phyloP scores from a whole-genome alignment of 2,888 invertebrate genomes.

The Noctua janthina region DNA sequence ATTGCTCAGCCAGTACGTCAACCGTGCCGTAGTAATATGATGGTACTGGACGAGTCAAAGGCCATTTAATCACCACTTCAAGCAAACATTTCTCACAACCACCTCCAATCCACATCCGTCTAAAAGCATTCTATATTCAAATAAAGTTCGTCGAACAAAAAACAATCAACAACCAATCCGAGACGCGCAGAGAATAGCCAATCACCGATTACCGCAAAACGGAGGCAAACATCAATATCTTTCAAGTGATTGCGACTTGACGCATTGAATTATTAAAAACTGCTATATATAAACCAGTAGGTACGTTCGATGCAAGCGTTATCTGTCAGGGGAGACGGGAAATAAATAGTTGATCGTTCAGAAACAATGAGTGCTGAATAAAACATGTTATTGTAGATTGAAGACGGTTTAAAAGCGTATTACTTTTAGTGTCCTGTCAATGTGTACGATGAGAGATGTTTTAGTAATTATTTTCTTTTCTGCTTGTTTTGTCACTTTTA shows the following conservation, averaged over 20 bases:
- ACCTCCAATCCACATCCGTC: slow-evolving; percentile 46
- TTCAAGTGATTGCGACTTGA: slow-evolving; percentile 60
- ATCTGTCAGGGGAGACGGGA: slow-evolving; percentile 69
- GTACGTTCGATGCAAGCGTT: slow-evolving; percentile 64
- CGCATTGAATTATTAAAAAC: slow-evolving; percentile 69
- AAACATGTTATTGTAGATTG: slow-evolving; percentile 71
- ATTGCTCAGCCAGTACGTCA: background rate
- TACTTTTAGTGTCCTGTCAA: slow-evolving; percentile 57
- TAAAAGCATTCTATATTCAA: slow-evolving; percentile 53
- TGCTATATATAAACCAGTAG: slow-evolving; percentile 50
- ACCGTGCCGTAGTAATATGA: background rate
- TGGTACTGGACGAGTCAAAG: slow-evolving; percentile 1
- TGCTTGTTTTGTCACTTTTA: slow-evolving; percentile 5
- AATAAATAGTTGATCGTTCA: slow-evolving; percentile 72
- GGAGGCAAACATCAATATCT: slow-evolving; percentile 64
- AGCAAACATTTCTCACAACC: slow-evolving; percentile 24
- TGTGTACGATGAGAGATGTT: slow-evolving; percentile 52
- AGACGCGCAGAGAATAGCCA: slow-evolving; percentile 53
- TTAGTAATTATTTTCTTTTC: slow-evolving; percentile 55
- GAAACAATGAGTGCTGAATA: slow-evolving; percentile 74
- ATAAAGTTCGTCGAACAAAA: slow-evolving; percentile 53
- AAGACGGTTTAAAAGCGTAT: slow-evolving; percentile 61
- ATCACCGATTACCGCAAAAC: slow-evolving; percentile 60
- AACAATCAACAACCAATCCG: slow-evolving; percentile 49
- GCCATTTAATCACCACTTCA: background rate